phyloP scores from a whole-genome alignment of 1,140 invertebrate genomes.

The Vanessa tameamea region DNA sequence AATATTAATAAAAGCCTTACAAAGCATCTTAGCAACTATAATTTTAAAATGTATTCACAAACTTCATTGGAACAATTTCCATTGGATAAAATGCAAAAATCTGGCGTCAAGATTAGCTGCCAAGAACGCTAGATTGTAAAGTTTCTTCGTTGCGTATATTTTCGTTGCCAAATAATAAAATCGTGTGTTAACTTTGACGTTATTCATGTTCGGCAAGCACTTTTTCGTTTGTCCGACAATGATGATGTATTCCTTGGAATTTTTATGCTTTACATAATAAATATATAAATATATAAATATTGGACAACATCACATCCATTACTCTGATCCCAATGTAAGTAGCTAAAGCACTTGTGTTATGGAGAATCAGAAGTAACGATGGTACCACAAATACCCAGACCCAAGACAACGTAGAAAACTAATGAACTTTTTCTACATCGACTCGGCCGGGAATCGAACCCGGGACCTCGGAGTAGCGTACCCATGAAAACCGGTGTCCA shows the following conservation, averaged over 20 bases:
- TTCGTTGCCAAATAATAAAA: conserved; percentile 28
- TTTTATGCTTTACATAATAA: not conserved
- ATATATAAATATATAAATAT: too few relatives aligned
- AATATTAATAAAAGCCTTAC: not conserved
- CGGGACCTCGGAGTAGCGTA: too few relatives aligned
- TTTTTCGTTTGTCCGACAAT: not conserved
- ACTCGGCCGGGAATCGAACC: too few relatives aligned
- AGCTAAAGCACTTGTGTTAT: too few relatives aligned
- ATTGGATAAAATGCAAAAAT: conserved; percentile 39
- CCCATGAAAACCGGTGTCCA: too few relatives aligned
- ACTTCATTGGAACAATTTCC: conserved; percentile 1
- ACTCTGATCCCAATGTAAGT: too few relatives aligned
- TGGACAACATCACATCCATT: too few relatives aligned
- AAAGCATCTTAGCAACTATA: conserved; percentile 10
- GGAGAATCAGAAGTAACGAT: too few relatives aligned
- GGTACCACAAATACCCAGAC: too few relatives aligned
- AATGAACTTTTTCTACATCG: too few relatives aligned
- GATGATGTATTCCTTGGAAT: not conserved
- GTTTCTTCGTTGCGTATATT: conserved; percentile 38
- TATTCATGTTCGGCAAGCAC: not conserved
- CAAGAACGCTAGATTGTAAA: conserved; percentile 51
- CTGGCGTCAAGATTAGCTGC: conserved; percentile 37
- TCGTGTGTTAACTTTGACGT: conserved; percentile 8
- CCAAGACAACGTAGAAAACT: too few relatives aligned
- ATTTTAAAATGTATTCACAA: not conserved